Base-by-base conservation (phyloP, 2,797 vertebrate species). In the Atherinosoma microstoma region DNA sequence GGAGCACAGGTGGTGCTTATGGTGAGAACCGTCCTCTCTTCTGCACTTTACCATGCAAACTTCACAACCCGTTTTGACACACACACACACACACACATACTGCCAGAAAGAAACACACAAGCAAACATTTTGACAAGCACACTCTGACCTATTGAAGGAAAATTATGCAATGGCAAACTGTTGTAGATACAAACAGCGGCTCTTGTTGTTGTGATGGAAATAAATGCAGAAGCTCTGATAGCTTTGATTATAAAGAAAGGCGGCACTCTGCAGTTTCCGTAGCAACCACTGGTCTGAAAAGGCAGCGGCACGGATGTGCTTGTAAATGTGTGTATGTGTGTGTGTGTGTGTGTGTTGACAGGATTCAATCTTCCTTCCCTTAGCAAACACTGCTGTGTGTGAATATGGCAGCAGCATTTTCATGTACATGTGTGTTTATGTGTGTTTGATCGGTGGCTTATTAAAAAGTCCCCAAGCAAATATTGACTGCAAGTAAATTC, bases 1-100 rank as follows among this genome's bases (percentile, higher is more conserved):
- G 87, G 87, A 93, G 92, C 79, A 90, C 89, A 88, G 88, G 89
- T 85, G 80, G 91, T 89, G 79, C 83, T 82, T 92, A 94, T 82
- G 92, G 92, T 94, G 90, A 93, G 90, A 85, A 90, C 79, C 81
- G 57, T 73, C 78, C 73, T 88, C 68, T 85, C 49, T 69, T 83
- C 75, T 83, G 62, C 70, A 85, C 67, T 65, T 57, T 64, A 49
- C 35, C 70, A 65, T 67, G 51, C 70, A 71, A 58, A 53, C 77
- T 68, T 78, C 79, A 82, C 70, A 77, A 38, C 32, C 0, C 65
- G 70, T 74, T 85, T 64, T 73, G 1, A 30, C 53, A 24, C 54
- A 53, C 51, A 60, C 62, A 67, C 27, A 64, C 67, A 60, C 58
- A 30, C 35, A 35, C 29, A 47, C 32, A 36, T 29, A 40, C 30